Evolutionary conservation across 2,888 invertebrate species (phyloP), one percentile per base, ranked within the genome.

Genomic region (Cotesia congregata): DNA sequence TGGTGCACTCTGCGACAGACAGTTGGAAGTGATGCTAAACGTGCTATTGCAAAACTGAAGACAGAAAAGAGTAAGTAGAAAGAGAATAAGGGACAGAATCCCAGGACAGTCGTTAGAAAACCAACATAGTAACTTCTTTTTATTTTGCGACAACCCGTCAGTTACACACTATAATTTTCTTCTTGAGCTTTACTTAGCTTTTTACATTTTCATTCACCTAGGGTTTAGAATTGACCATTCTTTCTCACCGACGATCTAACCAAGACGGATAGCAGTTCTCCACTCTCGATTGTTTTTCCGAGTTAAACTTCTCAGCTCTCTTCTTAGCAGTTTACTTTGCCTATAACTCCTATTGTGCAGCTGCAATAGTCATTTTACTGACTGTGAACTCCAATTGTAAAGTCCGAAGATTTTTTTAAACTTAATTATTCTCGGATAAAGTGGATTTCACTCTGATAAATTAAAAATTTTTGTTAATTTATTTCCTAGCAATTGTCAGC

Each of bases 21-120:
- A 85, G 84, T 77, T 84, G 80, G 81, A 83, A 86, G 82, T 82
- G 83, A 84, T 84, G 84, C 83, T 80, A 79, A 83, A 83, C 82
- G 83, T 78, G 80, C 67, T 76, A 76, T 72, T 76, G 61, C 61
- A 77, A 76, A 77, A 78, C 81, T 80, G 67, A 72, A 76, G 78
- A 78, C 76, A 78, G 30, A 12, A 50, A 50, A 50, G 50, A 50
- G 7, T 30, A 30, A 30, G 30, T 30, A 50, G 50, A 50, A 12
- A 50, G 50, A 50, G 50, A 50, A 50, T 50, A 30, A 30, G 30
- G 30, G 30, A 30, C 30, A 12, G 50, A 50, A 74, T 80, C 79
- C 62, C 70, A 62, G 39, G 64, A 71, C 77, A 71, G 78, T 80
- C 80, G 80, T 81, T 81, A 80, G 70, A 65, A 79, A 20, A 72